These are phyloP conservation scores for Siderastrea radians DNA, from an alignment of 92 coral and sea anemone genomes.

Conservation along the genomic window DNA sequence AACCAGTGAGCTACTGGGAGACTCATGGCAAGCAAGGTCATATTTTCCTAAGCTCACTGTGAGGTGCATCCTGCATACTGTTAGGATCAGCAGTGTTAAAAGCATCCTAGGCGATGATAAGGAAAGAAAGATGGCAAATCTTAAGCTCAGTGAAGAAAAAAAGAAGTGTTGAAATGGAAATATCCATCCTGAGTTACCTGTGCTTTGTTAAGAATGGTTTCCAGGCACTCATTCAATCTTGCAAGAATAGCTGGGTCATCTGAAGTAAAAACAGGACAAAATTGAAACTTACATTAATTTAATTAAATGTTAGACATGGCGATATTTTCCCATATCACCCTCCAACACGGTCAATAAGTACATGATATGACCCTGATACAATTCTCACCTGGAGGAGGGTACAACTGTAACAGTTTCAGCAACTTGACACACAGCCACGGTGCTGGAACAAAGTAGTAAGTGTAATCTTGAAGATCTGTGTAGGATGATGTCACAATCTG, in stretches of 20 bases:
- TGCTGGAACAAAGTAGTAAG: constrained; percentile 99
- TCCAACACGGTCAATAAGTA: not conserved
- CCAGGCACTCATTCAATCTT: constrained; percentile 92
- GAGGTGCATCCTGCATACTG: too few relatives aligned
- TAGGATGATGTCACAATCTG: constrained; percentile 99
- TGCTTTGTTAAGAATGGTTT: constrained; percentile 97
- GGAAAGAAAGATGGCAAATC: too few relatives aligned
- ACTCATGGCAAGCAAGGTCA: too few relatives aligned
- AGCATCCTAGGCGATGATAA: too few relatives aligned
- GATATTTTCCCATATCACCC: not conserved
- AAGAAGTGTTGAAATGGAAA: too few relatives aligned
- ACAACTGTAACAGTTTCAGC: constrained; percentile 88
- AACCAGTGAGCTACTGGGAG: too few relatives aligned
- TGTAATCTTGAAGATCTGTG: constrained; percentile 98
- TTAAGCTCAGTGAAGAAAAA: too few relatives aligned
- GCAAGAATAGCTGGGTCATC: constrained; percentile 94
- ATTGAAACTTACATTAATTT: not conserved
- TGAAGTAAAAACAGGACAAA: not conserved
- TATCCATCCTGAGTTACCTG: constrained; percentile 69
- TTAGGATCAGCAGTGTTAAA: too few relatives aligned
- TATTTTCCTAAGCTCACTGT: too few relatives aligned
- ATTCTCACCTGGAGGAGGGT: constrained; percentile 91
- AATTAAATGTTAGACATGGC: too few relatives aligned
- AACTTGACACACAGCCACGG: constrained; percentile 99
- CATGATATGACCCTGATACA: not conserved